Conservation (phyloP, 2,888 invertebrate genomes). For the Drosophila nigricruria region DNA sequence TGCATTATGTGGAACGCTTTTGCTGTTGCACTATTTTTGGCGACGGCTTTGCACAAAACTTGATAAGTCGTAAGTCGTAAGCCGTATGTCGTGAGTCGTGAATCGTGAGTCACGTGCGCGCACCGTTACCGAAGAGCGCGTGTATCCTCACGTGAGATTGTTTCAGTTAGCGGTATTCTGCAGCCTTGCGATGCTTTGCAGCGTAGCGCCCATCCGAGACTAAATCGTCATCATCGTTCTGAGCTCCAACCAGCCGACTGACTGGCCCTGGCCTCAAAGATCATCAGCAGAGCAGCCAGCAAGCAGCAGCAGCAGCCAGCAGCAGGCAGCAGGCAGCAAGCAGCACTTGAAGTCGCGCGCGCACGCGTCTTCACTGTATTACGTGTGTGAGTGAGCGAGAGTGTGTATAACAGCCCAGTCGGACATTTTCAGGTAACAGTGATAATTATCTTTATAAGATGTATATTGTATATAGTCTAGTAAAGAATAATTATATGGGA, state of each 20-base stretch:
- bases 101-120: constrained; percentile 47
- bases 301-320: constrained; percentile 40
- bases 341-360: constrained; percentile 67
- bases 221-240: constrained; percentile 77
- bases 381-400: constrained; percentile 15
- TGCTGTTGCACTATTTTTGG: constrained; percentile 23
- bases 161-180: constrained; percentile 52
- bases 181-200: constrained; percentile 79
- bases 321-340: constrained; percentile 38
- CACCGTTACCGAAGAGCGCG: constrained; percentile 31
- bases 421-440: constrained; percentile 25
- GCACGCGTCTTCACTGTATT: constrained; percentile 65
- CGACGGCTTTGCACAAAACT: constrained; percentile 48
- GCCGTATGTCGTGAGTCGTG: constrained; percentile 9
- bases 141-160: constrained; percentile 26
- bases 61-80: not conserved
- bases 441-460: too few relatives aligned
- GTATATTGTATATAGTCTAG: too few relatives aligned
- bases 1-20: constrained; percentile 19
- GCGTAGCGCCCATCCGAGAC: constrained; percentile 83
- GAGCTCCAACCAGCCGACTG: constrained; percentile 70
- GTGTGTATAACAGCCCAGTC: constrained; percentile 33
- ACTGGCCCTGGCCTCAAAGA: constrained; percentile 77
- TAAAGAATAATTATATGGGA: not conserved
- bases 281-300: too few relatives aligned